Evolutionary conservation across 2,888 invertebrate species (phyloP).

Genomic region (Corythucha ciliata): DNA sequence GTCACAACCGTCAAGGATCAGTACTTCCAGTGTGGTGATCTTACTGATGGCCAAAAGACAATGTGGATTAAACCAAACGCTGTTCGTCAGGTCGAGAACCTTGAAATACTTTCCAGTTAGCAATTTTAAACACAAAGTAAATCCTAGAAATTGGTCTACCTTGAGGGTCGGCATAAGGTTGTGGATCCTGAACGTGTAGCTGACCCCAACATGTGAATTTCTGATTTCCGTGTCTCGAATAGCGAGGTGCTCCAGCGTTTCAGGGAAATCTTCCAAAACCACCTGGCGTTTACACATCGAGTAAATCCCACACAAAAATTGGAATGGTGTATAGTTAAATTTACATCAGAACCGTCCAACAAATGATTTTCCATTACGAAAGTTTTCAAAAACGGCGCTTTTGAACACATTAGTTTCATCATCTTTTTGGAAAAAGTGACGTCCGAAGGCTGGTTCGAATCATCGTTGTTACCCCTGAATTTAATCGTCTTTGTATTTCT

Average conservation of each 20-base stretch:
- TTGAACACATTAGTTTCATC: conserved; percentile 17
- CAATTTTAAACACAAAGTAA: too few species aligned
- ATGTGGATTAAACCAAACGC: conserved; percentile 64
- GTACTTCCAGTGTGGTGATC: conserved; percentile 50
- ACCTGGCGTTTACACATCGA: too few species aligned
- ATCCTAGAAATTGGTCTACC: too few species aligned
- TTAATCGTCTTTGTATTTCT: conserved; percentile 3
- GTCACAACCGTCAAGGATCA: conserved; percentile 57
- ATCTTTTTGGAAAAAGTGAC: conserved; percentile 22
- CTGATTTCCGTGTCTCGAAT: conserved; percentile 47
- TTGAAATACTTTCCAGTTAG: too few species aligned
- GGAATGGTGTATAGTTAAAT: neutral
- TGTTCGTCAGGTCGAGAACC: conserved; percentile 61
- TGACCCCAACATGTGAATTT: too few species aligned
- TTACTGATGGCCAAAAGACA: conserved; percentile 65
- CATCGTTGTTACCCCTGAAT: too few species aligned
- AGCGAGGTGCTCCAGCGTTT: conserved; percentile 51
- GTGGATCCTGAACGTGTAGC: conserved; percentile 48
- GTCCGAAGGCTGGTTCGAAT: too few species aligned
- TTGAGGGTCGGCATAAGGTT: conserved; percentile 46
- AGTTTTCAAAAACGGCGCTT: conserved; percentile 28
- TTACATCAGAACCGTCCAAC: conserved; percentile 27
- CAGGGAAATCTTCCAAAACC: conserved; percentile 54
- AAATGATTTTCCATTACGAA: conserved; percentile 30
- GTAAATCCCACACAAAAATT: too few species aligned